A percentile compares a stretch with the other conserved stretches of the same genome.
These are phyloP conservation scores for Limonius californicus DNA, from an alignment of 1,140 invertebrate species.

Conservation along the genomic window DNA sequence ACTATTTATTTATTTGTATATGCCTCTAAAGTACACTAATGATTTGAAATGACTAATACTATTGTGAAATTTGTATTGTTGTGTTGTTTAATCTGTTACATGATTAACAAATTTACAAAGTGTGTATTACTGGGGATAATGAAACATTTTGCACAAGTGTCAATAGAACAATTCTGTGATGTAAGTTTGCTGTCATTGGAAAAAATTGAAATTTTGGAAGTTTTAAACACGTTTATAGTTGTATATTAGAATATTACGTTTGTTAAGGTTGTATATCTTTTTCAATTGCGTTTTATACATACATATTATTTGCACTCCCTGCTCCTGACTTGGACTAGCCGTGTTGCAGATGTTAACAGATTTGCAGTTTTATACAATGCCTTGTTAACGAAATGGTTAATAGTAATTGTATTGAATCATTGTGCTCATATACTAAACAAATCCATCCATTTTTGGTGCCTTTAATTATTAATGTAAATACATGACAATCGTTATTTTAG, in stretches of 20 bases:
- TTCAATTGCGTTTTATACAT: neutral
- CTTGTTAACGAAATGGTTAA: constrained; percentile 1
- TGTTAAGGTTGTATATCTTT: neutral
- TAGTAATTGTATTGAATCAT: constrained; percentile 28
- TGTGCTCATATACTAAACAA: constrained; percentile 34
- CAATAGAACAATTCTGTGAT: neutral
- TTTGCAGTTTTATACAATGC: constrained; percentile 20
- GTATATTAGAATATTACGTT: constrained; percentile 9
- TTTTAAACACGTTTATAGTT: neutral
- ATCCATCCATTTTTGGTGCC: constrained; percentile 37
- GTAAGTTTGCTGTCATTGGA: neutral
- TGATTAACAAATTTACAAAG: neutral
- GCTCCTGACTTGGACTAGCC: neutral
- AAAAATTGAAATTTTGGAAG: neutral
- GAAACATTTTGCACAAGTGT: neutral
- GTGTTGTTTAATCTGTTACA: neutral
- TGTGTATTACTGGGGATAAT: neutral
- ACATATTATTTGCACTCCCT: neutral
- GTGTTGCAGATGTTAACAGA: constrained; percentile 17
- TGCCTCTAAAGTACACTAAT: neutral
- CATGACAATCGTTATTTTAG: constrained; percentile 21
- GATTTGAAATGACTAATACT: neutral
- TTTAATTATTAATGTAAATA: constrained; percentile 34
- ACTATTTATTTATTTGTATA: neutral
- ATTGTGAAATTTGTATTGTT: neutral